These are phyloP conservation scores for Dusona sp. DNA, from an alignment of 2,888 invertebrate species.

Conservation along the genomic window DNA sequence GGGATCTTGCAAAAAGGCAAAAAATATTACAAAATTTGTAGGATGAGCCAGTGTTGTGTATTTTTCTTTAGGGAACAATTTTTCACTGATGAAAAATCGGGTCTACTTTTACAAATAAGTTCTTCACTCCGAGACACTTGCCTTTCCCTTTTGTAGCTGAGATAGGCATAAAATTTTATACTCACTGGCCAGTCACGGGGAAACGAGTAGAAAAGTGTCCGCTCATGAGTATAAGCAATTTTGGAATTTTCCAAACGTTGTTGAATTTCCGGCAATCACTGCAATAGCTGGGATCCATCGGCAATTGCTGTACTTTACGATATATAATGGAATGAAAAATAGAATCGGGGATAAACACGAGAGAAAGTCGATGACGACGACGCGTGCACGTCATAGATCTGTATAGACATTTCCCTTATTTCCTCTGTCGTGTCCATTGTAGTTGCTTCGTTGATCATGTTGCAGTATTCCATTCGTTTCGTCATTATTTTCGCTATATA, in stretches of 20 bases:
- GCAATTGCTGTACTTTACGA: conserved; percentile 24
- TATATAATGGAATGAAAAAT: conserved; percentile 43
- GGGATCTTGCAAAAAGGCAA: neutral
- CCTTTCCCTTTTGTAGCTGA: neutral
- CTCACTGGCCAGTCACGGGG: neutral
- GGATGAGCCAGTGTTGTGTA: neutral
- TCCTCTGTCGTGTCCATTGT: conserved; percentile 68
- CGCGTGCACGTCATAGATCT: conserved; percentile 81
- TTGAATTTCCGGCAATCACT: conserved; percentile 33
- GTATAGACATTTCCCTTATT: conserved; percentile 75
- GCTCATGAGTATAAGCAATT: conserved; percentile 10
- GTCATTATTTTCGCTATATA: conserved; percentile 42
- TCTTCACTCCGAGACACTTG: neutral
- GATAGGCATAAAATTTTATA: neutral
- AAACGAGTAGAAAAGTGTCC: neutral
- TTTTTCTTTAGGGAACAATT: neutral
- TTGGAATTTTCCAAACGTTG: conserved; percentile 31
- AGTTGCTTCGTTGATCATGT: conserved; percentile 63
- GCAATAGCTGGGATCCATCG: conserved; percentile 27
- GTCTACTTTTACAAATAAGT: neutral
- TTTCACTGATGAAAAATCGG: neutral
- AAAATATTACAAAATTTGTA: neutral
- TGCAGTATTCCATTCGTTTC: conserved; percentile 49
- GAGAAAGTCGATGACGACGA: conserved; percentile 64
- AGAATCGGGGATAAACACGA: conserved; percentile 21